These are phyloP conservation scores for Drosophila nr. perissopoda DNA, from an alignment of 2,888 invertebrate genomes.

Conservation along the genomic window DNA sequence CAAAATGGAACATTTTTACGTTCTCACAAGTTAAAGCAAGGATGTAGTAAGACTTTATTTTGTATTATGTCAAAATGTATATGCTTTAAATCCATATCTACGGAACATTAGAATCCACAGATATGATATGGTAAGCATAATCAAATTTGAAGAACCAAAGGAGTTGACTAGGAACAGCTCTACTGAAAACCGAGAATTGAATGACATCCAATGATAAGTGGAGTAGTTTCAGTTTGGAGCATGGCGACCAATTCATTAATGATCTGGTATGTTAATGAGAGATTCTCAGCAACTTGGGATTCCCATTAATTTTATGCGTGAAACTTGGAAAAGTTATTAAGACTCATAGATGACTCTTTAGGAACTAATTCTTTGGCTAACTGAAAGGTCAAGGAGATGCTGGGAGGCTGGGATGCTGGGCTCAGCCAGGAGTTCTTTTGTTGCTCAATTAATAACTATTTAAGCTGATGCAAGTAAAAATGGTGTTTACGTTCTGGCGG, in stretches of 20 bases:
- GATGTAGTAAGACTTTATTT: not conserved
- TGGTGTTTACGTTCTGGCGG: constrained; percentile 13
- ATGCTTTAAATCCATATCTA: not conserved
- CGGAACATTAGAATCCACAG: not conserved
- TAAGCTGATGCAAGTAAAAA: constrained; percentile 34
- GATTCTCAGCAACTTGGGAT: not conserved
- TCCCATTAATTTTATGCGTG: not conserved
- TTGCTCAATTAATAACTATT: constrained; percentile 24
- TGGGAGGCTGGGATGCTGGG: not conserved
- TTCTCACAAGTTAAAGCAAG: too few species aligned
- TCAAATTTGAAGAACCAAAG: not conserved
- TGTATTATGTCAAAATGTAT: not conserved
- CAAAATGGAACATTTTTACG: too few species aligned
- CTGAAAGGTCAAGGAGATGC: not conserved
- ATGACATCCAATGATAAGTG: too few species aligned
- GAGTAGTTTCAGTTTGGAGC: too few species aligned
- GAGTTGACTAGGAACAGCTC: too few species aligned
- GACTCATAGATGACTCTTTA: not conserved
- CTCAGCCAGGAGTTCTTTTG: not conserved
- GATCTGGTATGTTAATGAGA: not conserved
- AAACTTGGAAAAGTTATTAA: not conserved
- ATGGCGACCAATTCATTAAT: too few species aligned
- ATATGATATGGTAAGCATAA: not conserved
- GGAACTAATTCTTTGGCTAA: not conserved
- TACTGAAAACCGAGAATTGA: too few species aligned